Conservation (phyloP, 2,113 vertebrate genomes). For the Motacilla alba region DNA sequence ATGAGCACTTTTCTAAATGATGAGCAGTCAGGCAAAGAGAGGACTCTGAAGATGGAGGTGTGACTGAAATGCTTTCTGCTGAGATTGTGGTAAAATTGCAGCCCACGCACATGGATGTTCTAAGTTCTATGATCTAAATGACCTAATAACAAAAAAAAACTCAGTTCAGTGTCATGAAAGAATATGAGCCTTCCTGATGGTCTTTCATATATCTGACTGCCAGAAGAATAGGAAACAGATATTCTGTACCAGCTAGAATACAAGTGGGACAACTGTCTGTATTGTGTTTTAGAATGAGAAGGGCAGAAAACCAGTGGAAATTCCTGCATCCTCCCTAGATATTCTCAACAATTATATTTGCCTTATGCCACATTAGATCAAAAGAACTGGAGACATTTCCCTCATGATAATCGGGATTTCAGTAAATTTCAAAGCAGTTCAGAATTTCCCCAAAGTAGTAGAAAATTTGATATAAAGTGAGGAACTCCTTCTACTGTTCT, state of each 20-base stretch:
- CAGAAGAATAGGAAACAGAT: background rate
- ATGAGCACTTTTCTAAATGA: background rate
- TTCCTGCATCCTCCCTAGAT: background rate
- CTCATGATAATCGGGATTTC: background rate
- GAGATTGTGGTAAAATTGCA: background rate
- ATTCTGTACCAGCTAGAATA: background rate
- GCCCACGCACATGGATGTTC: accelerated
- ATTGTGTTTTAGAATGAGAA: background rate
- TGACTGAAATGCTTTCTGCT: background rate
- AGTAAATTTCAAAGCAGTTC: background rate
- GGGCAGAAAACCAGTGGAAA: background rate
- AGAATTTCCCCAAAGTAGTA: background rate
- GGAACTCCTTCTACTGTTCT: background rate
- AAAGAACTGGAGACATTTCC: background rate
- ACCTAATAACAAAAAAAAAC: background rate
- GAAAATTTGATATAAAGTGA: background rate
- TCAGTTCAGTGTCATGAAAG: background rate
- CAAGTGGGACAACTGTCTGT: background rate
- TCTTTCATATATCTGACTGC: background rate
- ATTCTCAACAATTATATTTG: background rate
- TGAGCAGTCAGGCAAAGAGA: background rate
- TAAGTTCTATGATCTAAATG: background rate
- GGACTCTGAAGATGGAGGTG: background rate
- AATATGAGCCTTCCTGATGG: background rate
- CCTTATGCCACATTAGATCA: background rate